Evolutionary conservation across 2,888 invertebrate species (phyloP).

Genomic region (Eilema sororculum): DNA sequence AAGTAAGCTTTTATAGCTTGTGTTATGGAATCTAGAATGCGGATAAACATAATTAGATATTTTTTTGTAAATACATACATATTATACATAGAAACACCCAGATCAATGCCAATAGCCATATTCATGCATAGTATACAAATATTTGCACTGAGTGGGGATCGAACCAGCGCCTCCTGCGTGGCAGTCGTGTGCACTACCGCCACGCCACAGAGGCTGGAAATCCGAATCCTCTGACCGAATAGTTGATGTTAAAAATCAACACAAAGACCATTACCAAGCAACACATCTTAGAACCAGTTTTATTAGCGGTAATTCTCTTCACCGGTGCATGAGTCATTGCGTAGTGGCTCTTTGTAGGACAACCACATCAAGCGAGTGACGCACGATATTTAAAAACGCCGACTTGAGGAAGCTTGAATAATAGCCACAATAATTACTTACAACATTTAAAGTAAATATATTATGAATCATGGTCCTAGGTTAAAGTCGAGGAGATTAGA

Average conservation of each 20-base stretch:
- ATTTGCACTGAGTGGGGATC: too few relatives aligned
- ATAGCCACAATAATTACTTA: slow-evolving; percentile 12
- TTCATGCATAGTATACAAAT: too few relatives aligned
- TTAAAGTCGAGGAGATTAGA: not conserved
- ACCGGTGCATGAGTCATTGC: slow-evolving; percentile 44
- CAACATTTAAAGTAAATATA: not conserved
- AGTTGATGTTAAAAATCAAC: not conserved
- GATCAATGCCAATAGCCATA: too few relatives aligned
- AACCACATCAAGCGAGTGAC: slow-evolving; percentile 23
- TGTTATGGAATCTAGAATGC: too few relatives aligned
- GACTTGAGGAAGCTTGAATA: slow-evolving; percentile 10
- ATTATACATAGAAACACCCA: too few relatives aligned
- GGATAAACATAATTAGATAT: too few relatives aligned
- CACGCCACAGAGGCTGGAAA: too few relatives aligned
- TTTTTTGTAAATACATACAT: too few relatives aligned
- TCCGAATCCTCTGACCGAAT: not conserved
- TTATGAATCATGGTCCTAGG: slow-evolving; percentile 6
- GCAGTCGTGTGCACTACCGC: too few relatives aligned
- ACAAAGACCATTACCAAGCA: not conserved
- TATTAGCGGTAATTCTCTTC: slow-evolving; percentile 25
- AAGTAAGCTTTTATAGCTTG: too few relatives aligned
- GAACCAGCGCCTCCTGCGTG: too few relatives aligned
- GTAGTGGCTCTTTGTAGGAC: slow-evolving; percentile 50
- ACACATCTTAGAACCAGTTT: not conserved
- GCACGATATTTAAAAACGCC: slow-evolving; percentile 8